Evolutionary conservation across 1,140 invertebrate species (phyloP).

Genomic region (Trachymyrmex cornetzi): DNA sequence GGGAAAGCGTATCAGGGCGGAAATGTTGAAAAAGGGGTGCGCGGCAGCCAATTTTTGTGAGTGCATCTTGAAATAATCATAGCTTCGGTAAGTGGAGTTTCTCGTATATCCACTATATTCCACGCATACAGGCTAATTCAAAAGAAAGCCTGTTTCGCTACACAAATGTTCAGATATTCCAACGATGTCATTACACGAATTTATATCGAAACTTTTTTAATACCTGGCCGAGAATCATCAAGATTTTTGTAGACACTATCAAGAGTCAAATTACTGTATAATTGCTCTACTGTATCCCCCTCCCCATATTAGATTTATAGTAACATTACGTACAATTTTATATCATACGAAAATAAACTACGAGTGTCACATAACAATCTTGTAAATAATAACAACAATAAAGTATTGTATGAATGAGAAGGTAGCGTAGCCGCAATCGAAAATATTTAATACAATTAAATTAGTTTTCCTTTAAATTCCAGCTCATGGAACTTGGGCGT

Average conservation of each 20-base stretch:
- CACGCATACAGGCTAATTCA: constrained; percentile 21
- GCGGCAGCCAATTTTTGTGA: constrained; percentile 84
- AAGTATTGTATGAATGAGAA: neutral
- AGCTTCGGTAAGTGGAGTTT: constrained; percentile 79
- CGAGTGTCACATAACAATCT: neutral
- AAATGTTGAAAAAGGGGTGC: constrained; percentile 34
- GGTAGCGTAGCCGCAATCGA: neutral
- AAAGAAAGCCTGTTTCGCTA: constrained; percentile 11
- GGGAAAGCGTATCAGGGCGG: constrained; percentile 26
- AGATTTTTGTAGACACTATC: neutral
- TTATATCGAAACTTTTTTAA: constrained; percentile 11
- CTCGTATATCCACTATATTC: constrained; percentile 45
- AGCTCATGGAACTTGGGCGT: constrained; percentile 8
- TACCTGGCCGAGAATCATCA: neutral
- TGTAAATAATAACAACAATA: neutral
- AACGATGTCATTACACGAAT: neutral
- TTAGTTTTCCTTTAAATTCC: constrained; percentile 19
- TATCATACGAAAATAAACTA: neutral
- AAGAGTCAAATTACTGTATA: neutral
- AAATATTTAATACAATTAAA: constrained; percentile 5
- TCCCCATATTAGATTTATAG: neutral
- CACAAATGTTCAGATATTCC: neutral
- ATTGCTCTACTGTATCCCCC: neutral
- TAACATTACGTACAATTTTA: neutral
- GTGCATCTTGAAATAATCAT: constrained; percentile 86